Base-by-base conservation (phyloP, 2,888 invertebrate genomes). In the Synergus laeviventris region DNA sequence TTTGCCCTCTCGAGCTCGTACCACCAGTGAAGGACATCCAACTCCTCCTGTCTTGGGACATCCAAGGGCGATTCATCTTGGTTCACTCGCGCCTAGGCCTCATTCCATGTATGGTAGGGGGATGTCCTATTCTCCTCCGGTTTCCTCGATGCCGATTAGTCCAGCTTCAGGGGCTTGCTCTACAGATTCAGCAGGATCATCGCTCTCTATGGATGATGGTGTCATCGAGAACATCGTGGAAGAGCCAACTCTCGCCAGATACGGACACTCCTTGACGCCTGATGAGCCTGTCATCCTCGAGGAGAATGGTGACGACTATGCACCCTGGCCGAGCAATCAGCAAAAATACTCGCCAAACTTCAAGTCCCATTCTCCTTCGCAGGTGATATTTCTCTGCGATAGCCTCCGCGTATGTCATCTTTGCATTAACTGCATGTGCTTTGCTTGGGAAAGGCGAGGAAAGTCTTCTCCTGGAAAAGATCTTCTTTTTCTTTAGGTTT, bases 1-100 rank as follows among this genome's bases (percentile, higher is more conserved):
- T 88, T 94, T 97, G 93, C 97, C 96, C 5, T 94, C 95, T 16
- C 92, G 96, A 79, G 93, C 95, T 54, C 93, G 95, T 54, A 94
- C 94, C 16, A 92, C 93, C 61, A 94, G 94, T 85, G 95, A 95
- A 87, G 93, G 94, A 78, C 91, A 91, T 76, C 70, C 70, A 49
- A 49, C 70, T 1, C 84, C 91, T 9, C 85, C 90, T 82, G 89
- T 86, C 85, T 86, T 86, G 36, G 88, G 87, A 60, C 87, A 91
- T 83, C 84, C 88, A 24, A 89, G 91, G 83, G 90, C 91, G 74
- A 88, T 91, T 74, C 91, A 92, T 74, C 87, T 92, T 79, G 88
- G 91, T 83, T 89, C 91, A 80, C 91, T 92, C 59, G 88, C 91
- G 80, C 88, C 91, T 31, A 88, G 92, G 76, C 92, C 92, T 14